Percentiles rank a stretch among this genome's conserved stretches.
These are phyloP conservation scores for Aptenodytes patagonicus DNA, from an alignment of 2,113 vertebrate genomes.

Conservation along the genomic window DNA sequence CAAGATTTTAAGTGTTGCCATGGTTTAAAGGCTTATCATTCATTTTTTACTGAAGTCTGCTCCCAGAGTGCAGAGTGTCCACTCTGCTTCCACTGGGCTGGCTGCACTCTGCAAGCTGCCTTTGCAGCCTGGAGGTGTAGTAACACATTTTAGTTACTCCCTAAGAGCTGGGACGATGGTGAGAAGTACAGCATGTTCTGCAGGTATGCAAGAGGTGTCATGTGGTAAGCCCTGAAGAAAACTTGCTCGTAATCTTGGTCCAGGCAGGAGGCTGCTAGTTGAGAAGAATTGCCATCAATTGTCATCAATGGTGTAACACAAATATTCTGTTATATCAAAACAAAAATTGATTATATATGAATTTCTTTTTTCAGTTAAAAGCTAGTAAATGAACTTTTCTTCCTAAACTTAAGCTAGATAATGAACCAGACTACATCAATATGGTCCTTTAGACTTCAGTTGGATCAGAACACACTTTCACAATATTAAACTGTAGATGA, in stretches of 20 bases:
- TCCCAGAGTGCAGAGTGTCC: background rate
- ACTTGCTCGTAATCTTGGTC: background rate
- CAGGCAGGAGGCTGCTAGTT: background rate
- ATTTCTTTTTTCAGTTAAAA: background rate
- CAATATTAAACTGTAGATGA: background rate
- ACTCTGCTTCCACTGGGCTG: background rate
- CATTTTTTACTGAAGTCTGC: background rate
- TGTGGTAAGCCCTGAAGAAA: background rate
- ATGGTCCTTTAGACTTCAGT: background rate
- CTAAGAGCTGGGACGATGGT: background rate
- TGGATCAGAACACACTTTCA: background rate
- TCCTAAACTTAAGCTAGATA: background rate
- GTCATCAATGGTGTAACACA: background rate
- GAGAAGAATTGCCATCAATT: background rate
- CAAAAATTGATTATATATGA: background rate
- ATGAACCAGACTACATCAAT: background rate
- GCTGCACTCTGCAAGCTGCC: rapidly evolving
- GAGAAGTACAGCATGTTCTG: background rate
- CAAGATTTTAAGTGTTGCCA: background rate
- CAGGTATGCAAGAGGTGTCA: background rate
- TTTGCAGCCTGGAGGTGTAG: background rate
- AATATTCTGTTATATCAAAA: background rate
- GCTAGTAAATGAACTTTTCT: background rate
- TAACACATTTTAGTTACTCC: background rate
- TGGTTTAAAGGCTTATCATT: background rate